Percentiles rank a stretch among this genome's conserved stretches.
phyloP scores from a whole-genome alignment of 2,113 vertebrate species.

The Gorsachius goisagi region DNA sequence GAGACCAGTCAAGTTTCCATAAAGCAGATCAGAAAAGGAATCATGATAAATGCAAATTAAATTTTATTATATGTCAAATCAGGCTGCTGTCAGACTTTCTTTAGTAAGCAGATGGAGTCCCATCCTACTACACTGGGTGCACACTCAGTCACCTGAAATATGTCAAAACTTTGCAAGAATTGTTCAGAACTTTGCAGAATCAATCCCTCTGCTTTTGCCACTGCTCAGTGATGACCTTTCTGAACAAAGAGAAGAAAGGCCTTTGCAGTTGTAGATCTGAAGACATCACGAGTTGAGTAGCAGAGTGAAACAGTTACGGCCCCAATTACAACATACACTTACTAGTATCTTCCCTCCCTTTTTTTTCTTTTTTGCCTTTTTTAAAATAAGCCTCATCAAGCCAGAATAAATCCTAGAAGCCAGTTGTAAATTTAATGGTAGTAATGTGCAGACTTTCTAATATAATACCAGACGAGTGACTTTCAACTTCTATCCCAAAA shows the following conservation, averaged over 20 bases:
- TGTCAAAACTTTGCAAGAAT: background rate
- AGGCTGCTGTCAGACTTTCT: background rate
- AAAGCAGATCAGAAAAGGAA: background rate
- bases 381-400: background rate
- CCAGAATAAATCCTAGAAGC: background rate
- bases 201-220: background rate
- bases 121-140: background rate
- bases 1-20: background rate
- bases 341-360: background rate
- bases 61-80: background rate
- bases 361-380: background rate
- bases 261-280: background rate
- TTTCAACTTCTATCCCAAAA: background rate
- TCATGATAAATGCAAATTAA: background rate
- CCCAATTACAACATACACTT: background rate
- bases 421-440: background rate
- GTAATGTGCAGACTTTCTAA: background rate
- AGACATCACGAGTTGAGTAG: background rate
- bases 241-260: background rate
- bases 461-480: background rate
- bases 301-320: background rate
- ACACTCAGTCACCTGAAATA: background rate
- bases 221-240: background rate
- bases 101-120: background rate
- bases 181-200: background rate